These are phyloP conservation scores for Thymelicus lineola DNA, from an alignment of 2,888 invertebrate genomes.

Conservation along the genomic window DNA sequence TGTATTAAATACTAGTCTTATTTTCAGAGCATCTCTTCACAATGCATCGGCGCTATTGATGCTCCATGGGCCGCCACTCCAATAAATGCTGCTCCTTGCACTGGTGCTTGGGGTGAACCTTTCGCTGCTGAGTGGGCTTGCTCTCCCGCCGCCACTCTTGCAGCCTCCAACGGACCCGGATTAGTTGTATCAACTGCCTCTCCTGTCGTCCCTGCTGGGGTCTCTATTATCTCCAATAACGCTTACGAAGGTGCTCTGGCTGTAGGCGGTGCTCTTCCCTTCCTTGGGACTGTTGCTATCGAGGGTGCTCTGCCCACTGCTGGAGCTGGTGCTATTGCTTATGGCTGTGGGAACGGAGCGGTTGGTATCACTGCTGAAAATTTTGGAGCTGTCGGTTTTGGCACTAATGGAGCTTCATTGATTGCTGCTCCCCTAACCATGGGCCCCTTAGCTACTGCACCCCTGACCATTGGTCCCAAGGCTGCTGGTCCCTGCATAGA, in stretches of 20 bases:
- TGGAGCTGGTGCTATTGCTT: constrained; percentile 51
- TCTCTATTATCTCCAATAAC: neutral
- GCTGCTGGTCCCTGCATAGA: constrained; percentile 28
- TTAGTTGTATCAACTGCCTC: constrained; percentile 11
- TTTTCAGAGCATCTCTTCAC: constrained; percentile 46
- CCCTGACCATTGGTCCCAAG: neutral
- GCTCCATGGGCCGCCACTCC: neutral
- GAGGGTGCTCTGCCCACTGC: constrained; percentile 51
- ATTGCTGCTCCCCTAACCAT: too few relatives aligned
- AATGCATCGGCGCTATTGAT: constrained; percentile 39
- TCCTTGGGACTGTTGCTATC: constrained; percentile 54
- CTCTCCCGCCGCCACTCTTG: neutral
- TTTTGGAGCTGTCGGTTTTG: constrained; percentile 24
- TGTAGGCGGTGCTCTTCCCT: constrained; percentile 42
- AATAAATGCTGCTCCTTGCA: neutral
- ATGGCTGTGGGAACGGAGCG: constrained; percentile 45
- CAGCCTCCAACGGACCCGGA: constrained; percentile 15
- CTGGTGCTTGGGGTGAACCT: neutral
- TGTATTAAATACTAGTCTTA: neutral
- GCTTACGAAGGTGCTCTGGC: constrained; percentile 36
- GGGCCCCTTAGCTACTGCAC: neutral
- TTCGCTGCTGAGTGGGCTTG: neutral
- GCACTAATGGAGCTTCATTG: neutral
- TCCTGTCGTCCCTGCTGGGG: constrained; percentile 1
- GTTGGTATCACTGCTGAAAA: constrained; percentile 47